phyloP scores from a whole-genome alignment of 2,797 vertebrate genomes.

The Scomberomorus guttatus region DNA sequence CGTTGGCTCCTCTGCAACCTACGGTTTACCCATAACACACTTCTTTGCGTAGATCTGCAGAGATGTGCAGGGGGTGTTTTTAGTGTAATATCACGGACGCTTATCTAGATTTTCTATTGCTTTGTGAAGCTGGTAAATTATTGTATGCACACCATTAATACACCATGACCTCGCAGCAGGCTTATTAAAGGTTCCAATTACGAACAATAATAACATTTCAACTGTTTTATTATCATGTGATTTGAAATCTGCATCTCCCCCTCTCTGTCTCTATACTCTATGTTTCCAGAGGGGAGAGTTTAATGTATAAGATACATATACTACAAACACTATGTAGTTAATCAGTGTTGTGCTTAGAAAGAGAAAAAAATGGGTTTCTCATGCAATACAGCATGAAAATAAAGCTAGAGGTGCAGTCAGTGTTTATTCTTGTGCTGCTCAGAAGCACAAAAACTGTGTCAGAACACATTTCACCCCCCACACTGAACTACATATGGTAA shows the following conservation, averaged over 20 bases:
- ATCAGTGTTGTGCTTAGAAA: slow-evolving; percentile 21
- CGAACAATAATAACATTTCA: slow-evolving; percentile 46
- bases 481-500: slow-evolving; percentile 47
- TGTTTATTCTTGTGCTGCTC: slow-evolving; percentile 39
- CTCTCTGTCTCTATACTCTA: background rate
- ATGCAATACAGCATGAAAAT: slow-evolving; percentile 24
- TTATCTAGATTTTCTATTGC: slow-evolving; percentile 10
- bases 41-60: background rate
- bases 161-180: slow-evolving; percentile 21
- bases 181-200: slow-evolving; percentile 52
- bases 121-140: slow-evolving; percentile 36
- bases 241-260: background rate
- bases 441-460: slow-evolving; percentile 59
- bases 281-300: slow-evolving; percentile 19
- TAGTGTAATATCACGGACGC: background rate
- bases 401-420: slow-evolving; percentile 39
- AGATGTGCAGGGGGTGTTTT: background rate
- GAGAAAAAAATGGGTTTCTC: background rate
- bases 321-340: slow-evolving; percentile 7
- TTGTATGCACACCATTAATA: slow-evolving; percentile 41
- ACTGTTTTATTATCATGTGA: slow-evolving; percentile 11
- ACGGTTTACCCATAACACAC: background rate
- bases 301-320: background rate
- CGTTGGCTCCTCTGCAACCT: background rate
- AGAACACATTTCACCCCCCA: slow-evolving; percentile 43